Evolutionary conservation across 2,797 vertebrate species (phyloP).

Genomic region (Microtus obscurus): DNA sequence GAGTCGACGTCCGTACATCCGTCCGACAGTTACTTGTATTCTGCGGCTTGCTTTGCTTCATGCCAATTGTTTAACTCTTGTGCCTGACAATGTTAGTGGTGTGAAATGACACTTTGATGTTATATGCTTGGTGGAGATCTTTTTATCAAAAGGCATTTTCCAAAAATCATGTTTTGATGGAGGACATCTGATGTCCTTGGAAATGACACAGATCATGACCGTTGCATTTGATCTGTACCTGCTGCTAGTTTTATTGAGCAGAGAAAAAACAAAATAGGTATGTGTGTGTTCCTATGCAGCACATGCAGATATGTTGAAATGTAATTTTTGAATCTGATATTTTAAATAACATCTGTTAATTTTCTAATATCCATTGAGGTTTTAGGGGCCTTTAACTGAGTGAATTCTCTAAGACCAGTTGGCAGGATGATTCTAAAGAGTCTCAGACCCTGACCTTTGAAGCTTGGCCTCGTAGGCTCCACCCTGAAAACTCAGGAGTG

Average conservation of each 20-base stretch:
- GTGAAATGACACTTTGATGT: constrained; percentile 84
- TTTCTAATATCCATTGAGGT: constrained; percentile 36
- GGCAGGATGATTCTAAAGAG: constrained; percentile 35
- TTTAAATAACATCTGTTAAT: constrained; percentile 56
- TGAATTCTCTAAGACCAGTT: background rate
- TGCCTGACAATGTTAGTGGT: constrained; percentile 82
- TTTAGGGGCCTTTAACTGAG: background rate
- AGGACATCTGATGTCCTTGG: constrained; percentile 33
- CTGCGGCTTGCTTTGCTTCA: constrained; percentile 70
- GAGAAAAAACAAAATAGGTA: background rate
- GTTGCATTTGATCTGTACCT: constrained; percentile 65
- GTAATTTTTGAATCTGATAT: constrained; percentile 54
- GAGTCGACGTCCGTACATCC: constrained; percentile 61
- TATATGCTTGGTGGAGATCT: constrained; percentile 76
- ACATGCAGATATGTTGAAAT: constrained; percentile 32
- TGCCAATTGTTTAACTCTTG: constrained; percentile 78
- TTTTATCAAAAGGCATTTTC: constrained; percentile 78
- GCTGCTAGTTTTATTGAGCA: constrained; percentile 76
- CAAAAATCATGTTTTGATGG: constrained; percentile 54
- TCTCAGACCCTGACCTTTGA: background rate
- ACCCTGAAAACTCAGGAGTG: constrained; percentile 22
- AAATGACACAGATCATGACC: constrained; percentile 54
- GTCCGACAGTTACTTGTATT: constrained; percentile 66
- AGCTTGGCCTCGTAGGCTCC: background rate
- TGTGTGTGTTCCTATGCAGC: background rate